Base-by-base conservation (phyloP, 1,140 invertebrate genomes). In the Gonatopus flavifemur region DNA sequence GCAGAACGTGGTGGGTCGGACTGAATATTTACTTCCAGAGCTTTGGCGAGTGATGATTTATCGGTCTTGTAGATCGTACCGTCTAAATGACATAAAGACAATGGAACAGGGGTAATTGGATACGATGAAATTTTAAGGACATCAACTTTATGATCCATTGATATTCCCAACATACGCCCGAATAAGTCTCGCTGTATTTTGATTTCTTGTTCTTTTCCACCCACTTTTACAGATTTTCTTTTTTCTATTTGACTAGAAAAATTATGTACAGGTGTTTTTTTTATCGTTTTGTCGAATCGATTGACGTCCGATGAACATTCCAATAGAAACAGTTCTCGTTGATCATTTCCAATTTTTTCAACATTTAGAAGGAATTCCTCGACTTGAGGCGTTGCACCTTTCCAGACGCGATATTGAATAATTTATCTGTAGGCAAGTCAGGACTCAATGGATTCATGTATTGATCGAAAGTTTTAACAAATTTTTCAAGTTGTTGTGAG, bases 361-460 rank as follows among this genome's bases (percentile, higher is more conserved):
- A 65, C 32, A 42, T 63, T 52, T 20, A 64, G 42, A 9, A 64
- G 41, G 49, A 61, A 66, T 21, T 58, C 44, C 50, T 49, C 45
- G 28, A 64, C 55, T 20, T 37, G 41, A 32, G 46, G 22, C 36
- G 53, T 44, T n/a, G 59, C 57, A 25, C 53, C 57, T 63, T 64
- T 51, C 28, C 15, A 64, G 18, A 22, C 44, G 49, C 2, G 52
- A 50, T 25, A 53, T 15, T 30, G 51, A 52, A 40, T 42, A 59
- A 1, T 43, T 35, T 13, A 62, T 35, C 13, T 49, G 30, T 12
- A 2, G 6, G 7, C 36, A 49, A n/a, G n/a, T n/a, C n/a, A n/a
- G n/a, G n/a, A n/a, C n/a, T 43, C 49, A 66, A 64, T 10, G 51
- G 55, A 53, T 65, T 61, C 8, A 55, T 25, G 45, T 56, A 59